Conservation (phyloP, 2,113 vertebrate genomes). For the Gracilinanus agilis region DNA sequence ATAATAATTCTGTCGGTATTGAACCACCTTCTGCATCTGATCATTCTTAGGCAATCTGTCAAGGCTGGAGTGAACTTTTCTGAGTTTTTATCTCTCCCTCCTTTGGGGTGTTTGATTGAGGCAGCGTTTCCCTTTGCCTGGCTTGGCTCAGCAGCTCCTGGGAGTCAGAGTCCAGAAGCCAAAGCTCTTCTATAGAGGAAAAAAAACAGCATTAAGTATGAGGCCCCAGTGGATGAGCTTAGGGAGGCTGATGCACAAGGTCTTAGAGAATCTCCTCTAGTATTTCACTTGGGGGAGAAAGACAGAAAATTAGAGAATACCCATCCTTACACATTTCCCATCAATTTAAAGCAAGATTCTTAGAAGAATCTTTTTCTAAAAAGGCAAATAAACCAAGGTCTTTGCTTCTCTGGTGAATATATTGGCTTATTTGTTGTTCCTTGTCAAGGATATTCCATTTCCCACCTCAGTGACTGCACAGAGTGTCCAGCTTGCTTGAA, state of each 20-base stretch:
- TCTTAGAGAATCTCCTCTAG: neutral
- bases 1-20: neutral
- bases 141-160: neutral
- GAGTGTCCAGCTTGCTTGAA: neutral
- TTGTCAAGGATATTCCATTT: neutral
- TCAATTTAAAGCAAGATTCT: neutral
- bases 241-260: neutral
- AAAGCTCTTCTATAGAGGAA: neutral
- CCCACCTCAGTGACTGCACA: neutral
- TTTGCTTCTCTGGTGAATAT: neutral
- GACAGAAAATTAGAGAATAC: neutral
- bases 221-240: neutral
- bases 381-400: neutral
- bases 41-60: neutral
- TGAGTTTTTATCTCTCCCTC: neutral
- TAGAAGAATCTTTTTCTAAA: neutral
- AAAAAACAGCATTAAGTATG: neutral
- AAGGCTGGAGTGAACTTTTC: neutral
- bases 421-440: neutral
- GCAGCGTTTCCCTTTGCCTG: neutral
- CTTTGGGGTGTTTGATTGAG: neutral
- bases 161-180: neutral
- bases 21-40: neutral
- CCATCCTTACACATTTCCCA: neutral
- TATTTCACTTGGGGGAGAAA: fast-evolving